These are phyloP conservation scores for Capitulum mitella DNA, from an alignment of 2,888 invertebrate species.

Conservation along the genomic window DNA sequence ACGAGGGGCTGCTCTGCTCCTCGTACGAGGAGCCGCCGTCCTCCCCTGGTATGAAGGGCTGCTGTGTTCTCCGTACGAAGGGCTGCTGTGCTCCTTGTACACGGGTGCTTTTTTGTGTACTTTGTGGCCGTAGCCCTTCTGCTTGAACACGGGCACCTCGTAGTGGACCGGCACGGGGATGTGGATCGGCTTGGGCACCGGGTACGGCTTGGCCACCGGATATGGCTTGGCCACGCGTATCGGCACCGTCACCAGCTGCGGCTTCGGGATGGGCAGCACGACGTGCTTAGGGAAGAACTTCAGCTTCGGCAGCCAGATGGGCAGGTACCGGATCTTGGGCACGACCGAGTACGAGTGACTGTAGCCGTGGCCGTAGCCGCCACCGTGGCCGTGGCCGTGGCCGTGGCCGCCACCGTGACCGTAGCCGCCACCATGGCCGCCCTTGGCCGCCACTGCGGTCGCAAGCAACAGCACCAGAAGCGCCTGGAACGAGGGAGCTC, in stretches of 20 bases:
- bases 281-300: neutral
- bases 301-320: neutral
- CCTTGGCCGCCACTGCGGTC: no score
- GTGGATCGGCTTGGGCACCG: neutral
- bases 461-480: no score
- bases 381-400: neutral
- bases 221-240: neutral
- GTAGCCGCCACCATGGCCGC: neutral
- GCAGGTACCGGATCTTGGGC: neutral
- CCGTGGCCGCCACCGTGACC: conserved; percentile 1
- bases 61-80: no score
- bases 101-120: no score
- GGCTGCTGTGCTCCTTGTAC: no score
- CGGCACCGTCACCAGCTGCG: neutral
- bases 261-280: neutral
- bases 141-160: neutral
- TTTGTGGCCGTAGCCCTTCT: neutral
- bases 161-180: neutral
- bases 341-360: neutral
- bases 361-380: neutral
- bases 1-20: no score
- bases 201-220: neutral
- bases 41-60: no score
- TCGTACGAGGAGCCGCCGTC: no score
- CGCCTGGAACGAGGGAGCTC: no score